phyloP scores from a whole-genome alignment of 2,888 invertebrate species.

The Apamea crenata region DNA sequence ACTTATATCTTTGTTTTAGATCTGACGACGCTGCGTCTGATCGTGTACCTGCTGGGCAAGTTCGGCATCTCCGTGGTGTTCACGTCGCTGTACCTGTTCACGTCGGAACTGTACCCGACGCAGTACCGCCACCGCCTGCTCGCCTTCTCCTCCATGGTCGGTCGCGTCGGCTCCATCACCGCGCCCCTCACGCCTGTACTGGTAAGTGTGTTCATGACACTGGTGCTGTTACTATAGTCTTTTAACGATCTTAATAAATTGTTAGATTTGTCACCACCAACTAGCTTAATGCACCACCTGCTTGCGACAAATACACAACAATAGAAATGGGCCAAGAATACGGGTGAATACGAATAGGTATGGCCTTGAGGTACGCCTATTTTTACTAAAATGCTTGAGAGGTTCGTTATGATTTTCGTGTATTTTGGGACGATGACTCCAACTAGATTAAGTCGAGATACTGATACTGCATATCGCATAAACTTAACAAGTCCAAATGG shows the following conservation, averaged over 20 bases:
- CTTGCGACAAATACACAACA: background rate
- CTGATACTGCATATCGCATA: background rate
- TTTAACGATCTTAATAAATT: background rate
- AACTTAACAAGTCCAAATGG: background rate
- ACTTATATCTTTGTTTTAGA: slow-evolving; percentile 71
- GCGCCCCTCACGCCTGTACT: slow-evolving; percentile 93
- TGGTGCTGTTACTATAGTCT: background rate
- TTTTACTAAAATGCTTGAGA: background rate
- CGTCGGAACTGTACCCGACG: slow-evolving; percentile 94
- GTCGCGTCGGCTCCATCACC: slow-evolving; percentile 92
- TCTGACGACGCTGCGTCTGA: slow-evolving; percentile 77
- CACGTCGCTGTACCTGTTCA: slow-evolving; percentile 92
- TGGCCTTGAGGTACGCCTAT: background rate
- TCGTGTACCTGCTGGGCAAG: slow-evolving; percentile 91
- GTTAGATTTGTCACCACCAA: background rate
- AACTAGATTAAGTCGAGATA: background rate
- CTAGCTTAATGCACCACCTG: background rate
- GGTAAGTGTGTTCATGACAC: slow-evolving; percentile 77
- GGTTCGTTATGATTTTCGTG: background rate
- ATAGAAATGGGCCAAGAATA: background rate
- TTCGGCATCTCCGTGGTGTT: slow-evolving; percentile 92
- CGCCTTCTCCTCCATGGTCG: slow-evolving; percentile 93
- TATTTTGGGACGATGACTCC: background rate
- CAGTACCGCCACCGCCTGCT: slow-evolving; percentile 92
- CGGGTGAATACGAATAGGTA: too few relatives aligned